A percentile compares a stretch with the other conserved stretches of the same genome.
These are phyloP conservation scores for Stenodera caucasica DNA, from an alignment of 2,888 invertebrate species.

Conservation along the genomic window DNA sequence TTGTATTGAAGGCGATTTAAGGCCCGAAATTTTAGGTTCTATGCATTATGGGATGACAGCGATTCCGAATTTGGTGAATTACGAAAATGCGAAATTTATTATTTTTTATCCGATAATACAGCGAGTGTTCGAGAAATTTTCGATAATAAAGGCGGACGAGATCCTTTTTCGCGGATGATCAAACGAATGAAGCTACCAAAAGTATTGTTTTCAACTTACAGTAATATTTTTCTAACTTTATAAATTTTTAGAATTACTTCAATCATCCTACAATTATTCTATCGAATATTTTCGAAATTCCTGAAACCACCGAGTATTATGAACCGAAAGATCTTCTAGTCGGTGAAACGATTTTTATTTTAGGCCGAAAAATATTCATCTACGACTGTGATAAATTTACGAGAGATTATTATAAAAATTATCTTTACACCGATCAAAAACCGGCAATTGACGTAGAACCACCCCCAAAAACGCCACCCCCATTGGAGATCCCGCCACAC, in stretches of 20 bases:
- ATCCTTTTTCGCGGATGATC: constrained; percentile 74
- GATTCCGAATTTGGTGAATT: constrained; percentile 62
- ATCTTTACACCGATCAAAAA: constrained; percentile 55
- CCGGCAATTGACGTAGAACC: constrained; percentile 48
- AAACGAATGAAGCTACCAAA: constrained; percentile 77
- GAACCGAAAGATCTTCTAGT: constrained; percentile 75
- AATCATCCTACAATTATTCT: constrained; percentile 63
- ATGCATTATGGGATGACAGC: constrained; percentile 70
- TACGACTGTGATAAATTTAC: constrained; percentile 82
- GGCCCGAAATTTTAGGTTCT: constrained; percentile 57
- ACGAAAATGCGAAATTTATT: constrained; percentile 71
- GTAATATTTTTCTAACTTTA: background rate
- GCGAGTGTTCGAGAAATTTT: constrained; percentile 76
- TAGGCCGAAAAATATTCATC: constrained; percentile 72
- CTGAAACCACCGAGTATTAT: constrained; percentile 76
- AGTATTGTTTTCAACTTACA: constrained; percentile 47
- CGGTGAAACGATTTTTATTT: constrained; percentile 70
- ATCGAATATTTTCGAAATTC: constrained; percentile 68
- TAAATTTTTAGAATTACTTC: constrained; percentile 46
- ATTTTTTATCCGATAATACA: constrained; percentile 81
- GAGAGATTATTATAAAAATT: constrained; percentile 66
- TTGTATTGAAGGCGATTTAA: constrained; percentile 16
- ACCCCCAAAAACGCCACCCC: constrained; percentile 37
- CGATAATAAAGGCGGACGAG: constrained; percentile 71
- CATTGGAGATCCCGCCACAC: constrained; percentile 63